Conservation (phyloP, 1,140 invertebrate genomes). For the Hycleus cichorii region DNA sequence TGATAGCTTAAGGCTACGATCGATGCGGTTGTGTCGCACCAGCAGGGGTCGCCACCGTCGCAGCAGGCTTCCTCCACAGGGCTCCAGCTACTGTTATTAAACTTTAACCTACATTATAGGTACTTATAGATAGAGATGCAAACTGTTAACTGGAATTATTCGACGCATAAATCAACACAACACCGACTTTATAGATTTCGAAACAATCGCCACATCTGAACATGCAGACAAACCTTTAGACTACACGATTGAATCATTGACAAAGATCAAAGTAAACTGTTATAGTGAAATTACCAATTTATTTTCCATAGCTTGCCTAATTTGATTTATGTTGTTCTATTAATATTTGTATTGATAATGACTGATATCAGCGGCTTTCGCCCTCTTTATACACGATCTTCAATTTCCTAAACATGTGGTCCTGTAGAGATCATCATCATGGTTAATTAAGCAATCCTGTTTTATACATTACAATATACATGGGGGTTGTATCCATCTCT, state of each 20-base stretch:
- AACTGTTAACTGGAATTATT: too few relatives aligned
- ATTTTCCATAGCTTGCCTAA: not conserved
- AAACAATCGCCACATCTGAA: too few relatives aligned
- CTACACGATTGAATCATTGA: not conserved
- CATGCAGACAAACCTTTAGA: not conserved
- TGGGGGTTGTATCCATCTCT: constrained; percentile 11
- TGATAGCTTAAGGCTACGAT: constrained; percentile 23
- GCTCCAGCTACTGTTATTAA: constrained; percentile 13
- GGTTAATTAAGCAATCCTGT: constrained; percentile 37
- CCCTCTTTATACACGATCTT: not conserved
- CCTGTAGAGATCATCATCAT: constrained; percentile 33
- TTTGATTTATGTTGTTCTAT: constrained; percentile 13
- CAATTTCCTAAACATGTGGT: constrained; percentile 5
- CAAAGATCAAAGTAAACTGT: not conserved
- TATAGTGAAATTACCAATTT: too few relatives aligned
- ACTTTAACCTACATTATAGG: not conserved
- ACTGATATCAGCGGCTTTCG: constrained; percentile 8
- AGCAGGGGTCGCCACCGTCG: constrained; percentile 34
- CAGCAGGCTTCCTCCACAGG: constrained; percentile 28
- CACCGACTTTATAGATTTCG: too few relatives aligned
- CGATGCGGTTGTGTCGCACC: constrained; percentile 29
- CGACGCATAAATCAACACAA: too few relatives aligned
- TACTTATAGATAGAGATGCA: too few relatives aligned
- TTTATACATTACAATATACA: not conserved
- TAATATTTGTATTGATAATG: constrained; percentile 17